A percentile compares a stretch with the other conserved stretches of the same genome.
These are phyloP conservation scores for Tigriopus japonicus DNA, from an alignment of 1,140 invertebrate species.

Conservation along the genomic window DNA sequence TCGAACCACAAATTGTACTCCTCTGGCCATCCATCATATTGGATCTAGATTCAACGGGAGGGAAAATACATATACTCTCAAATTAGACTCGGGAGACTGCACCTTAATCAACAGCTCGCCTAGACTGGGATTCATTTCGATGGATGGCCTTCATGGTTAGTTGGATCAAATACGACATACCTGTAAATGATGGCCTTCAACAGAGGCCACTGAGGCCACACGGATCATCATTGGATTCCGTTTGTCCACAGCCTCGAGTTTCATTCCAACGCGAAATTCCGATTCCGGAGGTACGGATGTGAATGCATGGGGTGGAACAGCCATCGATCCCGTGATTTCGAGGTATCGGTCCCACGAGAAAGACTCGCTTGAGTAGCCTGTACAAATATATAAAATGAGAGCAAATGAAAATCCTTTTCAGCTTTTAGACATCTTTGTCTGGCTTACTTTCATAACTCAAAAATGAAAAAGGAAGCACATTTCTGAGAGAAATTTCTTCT, in stretches of 20 bases:
- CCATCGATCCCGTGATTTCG: slow-evolving; percentile 45
- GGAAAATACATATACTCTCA: neutral
- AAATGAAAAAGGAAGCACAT: too few species aligned
- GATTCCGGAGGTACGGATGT: slow-evolving; percentile 34
- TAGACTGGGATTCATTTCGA: neutral
- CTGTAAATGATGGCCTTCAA: slow-evolving; percentile 26
- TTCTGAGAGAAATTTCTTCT: too few species aligned
- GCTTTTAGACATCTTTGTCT: too few species aligned
- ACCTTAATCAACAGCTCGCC: neutral
- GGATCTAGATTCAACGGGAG: slow-evolving; percentile 35
- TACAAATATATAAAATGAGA: too few species aligned
- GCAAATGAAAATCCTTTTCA: too few species aligned
- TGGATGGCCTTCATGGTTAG: neutral
- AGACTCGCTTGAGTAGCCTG: too few species aligned
- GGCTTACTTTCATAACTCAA: too few species aligned
- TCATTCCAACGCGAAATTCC: slow-evolving; percentile 60
- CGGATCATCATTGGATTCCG: slow-evolving; percentile 59
- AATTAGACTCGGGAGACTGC: neutral
- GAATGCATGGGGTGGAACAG: slow-evolving; percentile 65
- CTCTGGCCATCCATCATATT: slow-evolving; percentile 77
- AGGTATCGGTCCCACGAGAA: slow-evolving; percentile 58
- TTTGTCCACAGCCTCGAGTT: slow-evolving; percentile 73
- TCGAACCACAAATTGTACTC: slow-evolving; percentile 73
- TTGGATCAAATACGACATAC: neutral
- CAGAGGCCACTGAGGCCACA: slow-evolving; percentile 59